Evolutionary conservation across 2,797 vertebrate genomes (phyloP), one percentile per base, ranked within the genome.

Genomic region (Anguilla anguilla): DNA sequence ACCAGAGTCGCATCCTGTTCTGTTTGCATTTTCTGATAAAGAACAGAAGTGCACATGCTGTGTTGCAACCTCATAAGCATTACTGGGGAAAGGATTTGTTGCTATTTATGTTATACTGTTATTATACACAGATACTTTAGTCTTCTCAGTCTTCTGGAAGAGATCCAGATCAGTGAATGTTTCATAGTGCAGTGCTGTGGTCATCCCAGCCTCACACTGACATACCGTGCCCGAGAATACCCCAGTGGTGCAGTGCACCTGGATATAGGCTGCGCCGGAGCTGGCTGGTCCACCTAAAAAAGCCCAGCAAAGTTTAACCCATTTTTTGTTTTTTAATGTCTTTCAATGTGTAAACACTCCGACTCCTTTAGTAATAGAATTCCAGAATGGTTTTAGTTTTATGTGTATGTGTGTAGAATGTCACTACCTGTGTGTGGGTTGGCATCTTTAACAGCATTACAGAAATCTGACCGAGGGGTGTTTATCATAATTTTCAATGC

Each of bases 391-490:
- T 84, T 43, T 57, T 84, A 43, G 31, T 51, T 87, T 19, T 19
- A 1, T n/a, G 1, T 72, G 4, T 85, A 57, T 57, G 82, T 87
- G 0, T 43, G 90, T 67, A 67, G 88, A 91, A 89, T 81, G 28
- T 55, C 86, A 61, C 88, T 89, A 91, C 7, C 35, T 28, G 22
- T 25, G 22, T 88, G 35, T 87, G 83, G 83, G 87, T 89, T 89
- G 86, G 89, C 57, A 90, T 87, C 87, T 59, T 79, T 86, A 61
- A 87, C 86, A 83, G 89, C 92, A 93, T 93, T 92, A 93, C 25
- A 93, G 91, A 91, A 91, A 94, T 95, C 93, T 93, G 91, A 94
- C 93, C 94, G 90, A 85, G 94, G 92, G 93, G 94, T 84, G 95
- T 96, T 92, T 92, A 92, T 93, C 91, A 92, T 91, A 92, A 93